Percentiles rank a stretch among this genome's conserved stretches.
These are phyloP conservation scores for Gasterosteus aculeatus DNA, from an alignment of 2,113 vertebrate species.

Conservation along the genomic window DNA sequence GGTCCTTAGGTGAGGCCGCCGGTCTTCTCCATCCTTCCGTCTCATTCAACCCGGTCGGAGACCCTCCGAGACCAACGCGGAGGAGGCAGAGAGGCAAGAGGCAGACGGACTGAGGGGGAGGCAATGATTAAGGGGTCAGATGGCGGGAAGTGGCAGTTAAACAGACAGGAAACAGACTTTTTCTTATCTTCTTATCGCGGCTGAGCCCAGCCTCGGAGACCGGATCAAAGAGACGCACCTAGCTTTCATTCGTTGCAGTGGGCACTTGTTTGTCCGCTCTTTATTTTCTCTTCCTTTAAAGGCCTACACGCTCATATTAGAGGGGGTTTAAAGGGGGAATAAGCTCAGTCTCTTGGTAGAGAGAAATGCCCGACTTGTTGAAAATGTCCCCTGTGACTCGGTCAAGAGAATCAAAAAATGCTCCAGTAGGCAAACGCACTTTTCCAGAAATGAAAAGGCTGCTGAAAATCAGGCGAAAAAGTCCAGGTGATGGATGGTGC, in stretches of 20 bases:
- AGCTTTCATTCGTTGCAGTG: constrained; percentile 49
- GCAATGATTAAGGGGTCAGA: constrained; percentile 61
- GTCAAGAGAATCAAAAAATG: constrained; percentile 18
- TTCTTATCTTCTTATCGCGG: constrained; percentile 64
- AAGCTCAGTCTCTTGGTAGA: neutral
- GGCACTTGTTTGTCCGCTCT: neutral
- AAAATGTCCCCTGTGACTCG: constrained; percentile 20
- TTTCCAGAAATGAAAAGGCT: constrained; percentile 32
- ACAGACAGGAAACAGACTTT: constrained; percentile 64
- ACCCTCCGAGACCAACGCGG: constrained; percentile 47
- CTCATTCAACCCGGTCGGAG: constrained; percentile 19
- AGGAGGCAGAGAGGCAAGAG: constrained; percentile 30
- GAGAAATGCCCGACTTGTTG: neutral
- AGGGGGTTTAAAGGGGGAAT: neutral
- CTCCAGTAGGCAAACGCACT: constrained; percentile 33
- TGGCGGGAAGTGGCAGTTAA: constrained; percentile 59
- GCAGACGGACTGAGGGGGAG: constrained; percentile 54
- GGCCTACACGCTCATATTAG: neutral
- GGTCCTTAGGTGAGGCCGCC: constrained; percentile 39
- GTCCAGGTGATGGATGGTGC: constrained; percentile 44
- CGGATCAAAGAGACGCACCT: constrained; percentile 66
- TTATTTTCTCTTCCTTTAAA: neutral
- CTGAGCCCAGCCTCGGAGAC: constrained; percentile 29
- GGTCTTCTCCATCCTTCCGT: constrained; percentile 45
- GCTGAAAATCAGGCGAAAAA: constrained; percentile 10